Percentiles rank a stretch among this genome's conserved stretches.
These are phyloP conservation scores for Rhagoletis pomonella DNA, from an alignment of 1,140 invertebrate species.

Conservation along the genomic window DNA sequence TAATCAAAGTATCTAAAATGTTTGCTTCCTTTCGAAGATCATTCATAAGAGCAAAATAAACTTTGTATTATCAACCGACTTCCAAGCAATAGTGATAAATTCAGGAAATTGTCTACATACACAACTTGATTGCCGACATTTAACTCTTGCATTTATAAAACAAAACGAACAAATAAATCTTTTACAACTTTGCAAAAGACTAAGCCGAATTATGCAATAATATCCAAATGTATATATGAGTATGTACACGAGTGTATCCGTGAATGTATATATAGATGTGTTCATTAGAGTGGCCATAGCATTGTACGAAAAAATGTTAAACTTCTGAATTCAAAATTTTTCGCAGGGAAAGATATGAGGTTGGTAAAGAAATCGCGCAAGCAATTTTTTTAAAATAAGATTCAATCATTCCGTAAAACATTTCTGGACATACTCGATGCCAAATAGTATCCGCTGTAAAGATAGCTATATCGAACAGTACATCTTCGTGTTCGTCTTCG, in stretches of 20 bases:
- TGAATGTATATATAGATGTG: not conserved
- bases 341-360: too few relatives aligned
- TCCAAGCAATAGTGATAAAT: slow-evolving; percentile 25
- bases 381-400: too few relatives aligned
- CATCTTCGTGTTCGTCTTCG: too few relatives aligned
- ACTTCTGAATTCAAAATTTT: too few relatives aligned
- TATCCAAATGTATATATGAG: not conserved
- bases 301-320: too few relatives aligned
- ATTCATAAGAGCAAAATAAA: not conserved
- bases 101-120: slow-evolving; percentile 34
- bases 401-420: too few relatives aligned
- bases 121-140: slow-evolving; percentile 18
- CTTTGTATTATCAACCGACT: slow-evolving; percentile 21
- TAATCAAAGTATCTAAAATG: too few relatives aligned
- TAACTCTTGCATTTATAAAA: slow-evolving; percentile 18
- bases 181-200: not conserved
- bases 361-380: too few relatives aligned
- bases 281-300: too few relatives aligned
- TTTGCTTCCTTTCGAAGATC: not conserved
- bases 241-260: not conserved
- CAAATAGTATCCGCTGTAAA: not conserved
- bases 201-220: not conserved
- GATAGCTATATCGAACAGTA: too few relatives aligned
- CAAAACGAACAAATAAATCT: not conserved
- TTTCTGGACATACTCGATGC: not conserved